Conservation (phyloP, 2,113 vertebrate genomes). For the Tetrao urogallus region DNA sequence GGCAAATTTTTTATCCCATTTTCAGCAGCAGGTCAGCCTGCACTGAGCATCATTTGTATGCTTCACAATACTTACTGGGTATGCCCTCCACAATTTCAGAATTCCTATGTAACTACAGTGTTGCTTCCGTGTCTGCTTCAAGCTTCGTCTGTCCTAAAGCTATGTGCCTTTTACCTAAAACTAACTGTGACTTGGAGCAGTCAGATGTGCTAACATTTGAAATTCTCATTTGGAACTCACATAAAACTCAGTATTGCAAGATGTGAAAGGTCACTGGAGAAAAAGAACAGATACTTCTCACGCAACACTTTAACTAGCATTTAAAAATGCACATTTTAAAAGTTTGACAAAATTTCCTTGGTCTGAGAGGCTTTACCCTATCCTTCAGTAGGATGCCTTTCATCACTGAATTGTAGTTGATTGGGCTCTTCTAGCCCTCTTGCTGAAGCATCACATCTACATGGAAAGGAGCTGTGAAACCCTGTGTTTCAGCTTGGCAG, state of each 20-base stretch:
- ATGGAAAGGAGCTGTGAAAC: not conserved
- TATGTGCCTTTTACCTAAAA: not conserved
- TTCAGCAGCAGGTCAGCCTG: not conserved
- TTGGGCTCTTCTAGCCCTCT: not conserved
- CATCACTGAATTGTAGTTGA: not conserved
- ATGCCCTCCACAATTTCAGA: not conserved
- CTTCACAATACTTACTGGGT: not conserved
- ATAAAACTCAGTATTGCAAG: not conserved
- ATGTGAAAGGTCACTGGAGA: not conserved
- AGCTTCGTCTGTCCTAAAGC: accelerated
- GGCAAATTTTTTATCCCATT: not conserved
- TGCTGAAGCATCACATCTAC: not conserved
- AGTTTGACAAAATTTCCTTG: not conserved
- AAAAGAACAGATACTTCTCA: not conserved
- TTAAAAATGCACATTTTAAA: not conserved
- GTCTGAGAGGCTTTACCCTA: not conserved
- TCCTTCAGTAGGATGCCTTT: not conserved
- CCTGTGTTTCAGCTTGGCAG: not conserved
- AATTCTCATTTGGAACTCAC: not conserved
- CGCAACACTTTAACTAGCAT: not conserved
- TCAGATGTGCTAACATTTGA: not conserved
- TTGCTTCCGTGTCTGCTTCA: not conserved
- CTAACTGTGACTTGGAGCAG: not conserved
- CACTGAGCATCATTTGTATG: not conserved
- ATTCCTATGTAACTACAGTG: not conserved